phyloP scores from a whole-genome alignment of 1,140 invertebrate species.

The Phocides pigmalion region DNA sequence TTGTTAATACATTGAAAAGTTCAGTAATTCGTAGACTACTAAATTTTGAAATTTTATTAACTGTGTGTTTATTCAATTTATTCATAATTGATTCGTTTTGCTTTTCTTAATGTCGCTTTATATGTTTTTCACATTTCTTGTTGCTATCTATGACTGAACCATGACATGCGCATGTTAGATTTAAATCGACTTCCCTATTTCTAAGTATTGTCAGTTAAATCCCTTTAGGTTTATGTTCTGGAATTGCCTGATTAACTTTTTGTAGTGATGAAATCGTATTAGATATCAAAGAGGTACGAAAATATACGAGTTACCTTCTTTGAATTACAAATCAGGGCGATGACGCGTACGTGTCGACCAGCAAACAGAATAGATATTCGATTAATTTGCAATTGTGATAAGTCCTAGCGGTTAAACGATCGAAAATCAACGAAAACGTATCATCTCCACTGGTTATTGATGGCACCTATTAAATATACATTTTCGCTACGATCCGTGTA shows the following conservation, averaged over 20 bases:
- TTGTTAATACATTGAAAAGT: constrained; percentile 47
- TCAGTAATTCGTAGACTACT: constrained; percentile 51
- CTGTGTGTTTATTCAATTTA: constrained; percentile 65
- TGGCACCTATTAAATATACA: constrained; percentile 83
- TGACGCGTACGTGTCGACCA: constrained; percentile 48
- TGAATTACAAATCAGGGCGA: constrained; percentile 64
- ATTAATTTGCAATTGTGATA: constrained; percentile 83
- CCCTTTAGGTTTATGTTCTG: constrained; percentile 22
- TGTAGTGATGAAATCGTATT: constrained; percentile 38
- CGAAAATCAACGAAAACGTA: constrained; percentile 68
- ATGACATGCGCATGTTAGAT: constrained; percentile 38
- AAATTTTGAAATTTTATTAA: constrained; percentile 56
- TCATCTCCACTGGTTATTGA: constrained; percentile 82
- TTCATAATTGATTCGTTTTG: constrained; percentile 61
- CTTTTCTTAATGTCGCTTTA: constrained; percentile 77
- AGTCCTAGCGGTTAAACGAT: constrained; percentile 67
- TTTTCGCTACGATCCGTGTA: constrained; percentile 64
- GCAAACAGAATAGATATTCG: constrained; percentile 62
- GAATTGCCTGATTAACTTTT: constrained; percentile 28
- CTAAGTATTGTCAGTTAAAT: constrained; percentile 12
- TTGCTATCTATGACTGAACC: constrained; percentile 76
- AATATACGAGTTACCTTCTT: constrained; percentile 54
- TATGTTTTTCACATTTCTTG: constrained; percentile 54
- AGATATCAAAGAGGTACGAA: constrained; percentile 51
- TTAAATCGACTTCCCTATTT: constrained; percentile 21